Evolutionary conservation across 1,140 invertebrate species (phyloP).

Genomic region (Drosophila setifemur): DNA sequence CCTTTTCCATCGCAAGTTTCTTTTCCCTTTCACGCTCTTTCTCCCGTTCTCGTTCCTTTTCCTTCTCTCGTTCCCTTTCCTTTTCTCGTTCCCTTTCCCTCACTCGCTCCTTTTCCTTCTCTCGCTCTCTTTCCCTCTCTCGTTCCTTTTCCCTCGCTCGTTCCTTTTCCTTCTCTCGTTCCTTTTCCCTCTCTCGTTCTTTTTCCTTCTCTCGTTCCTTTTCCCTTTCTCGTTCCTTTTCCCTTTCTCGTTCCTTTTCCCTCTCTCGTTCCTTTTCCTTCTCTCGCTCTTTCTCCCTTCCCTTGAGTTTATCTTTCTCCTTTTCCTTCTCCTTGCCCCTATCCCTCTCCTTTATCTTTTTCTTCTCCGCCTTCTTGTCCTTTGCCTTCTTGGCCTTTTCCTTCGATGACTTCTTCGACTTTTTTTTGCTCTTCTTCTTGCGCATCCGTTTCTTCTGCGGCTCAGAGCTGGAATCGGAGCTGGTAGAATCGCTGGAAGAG

Average conservation of each 20-base stretch:
- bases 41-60: neutral
- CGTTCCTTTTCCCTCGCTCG: slow-evolving; percentile 25
- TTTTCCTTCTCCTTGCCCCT: slow-evolving; percentile 23
- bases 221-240: slow-evolving; percentile 24
- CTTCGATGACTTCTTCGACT: slow-evolving; percentile 36
- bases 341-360: slow-evolving; percentile 36
- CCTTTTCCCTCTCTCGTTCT: slow-evolving; percentile 24
- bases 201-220: slow-evolving; percentile 9
- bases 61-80: slow-evolving; percentile 4
- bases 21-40: neutral
- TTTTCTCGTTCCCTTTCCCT: slow-evolving; percentile 1
- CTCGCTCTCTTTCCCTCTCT: neutral
- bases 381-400: slow-evolving; percentile 25
- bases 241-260: slow-evolving; percentile 7
- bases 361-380: slow-evolving; percentile 35
- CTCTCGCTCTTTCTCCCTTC: slow-evolving; percentile 12
- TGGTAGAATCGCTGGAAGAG: slow-evolving; percentile 25
- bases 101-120: slow-evolving; percentile 6
- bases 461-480: slow-evolving; percentile 37
- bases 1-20: no score
- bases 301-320: slow-evolving; percentile 19
- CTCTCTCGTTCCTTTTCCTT: slow-evolving; percentile 25
- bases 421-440: slow-evolving; percentile 50
- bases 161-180: slow-evolving; percentile 19
- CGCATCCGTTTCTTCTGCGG: slow-evolving; percentile 37